Evolutionary conservation across 1,140 invertebrate species (phyloP).

Genomic region (Antheraea pernyi): DNA sequence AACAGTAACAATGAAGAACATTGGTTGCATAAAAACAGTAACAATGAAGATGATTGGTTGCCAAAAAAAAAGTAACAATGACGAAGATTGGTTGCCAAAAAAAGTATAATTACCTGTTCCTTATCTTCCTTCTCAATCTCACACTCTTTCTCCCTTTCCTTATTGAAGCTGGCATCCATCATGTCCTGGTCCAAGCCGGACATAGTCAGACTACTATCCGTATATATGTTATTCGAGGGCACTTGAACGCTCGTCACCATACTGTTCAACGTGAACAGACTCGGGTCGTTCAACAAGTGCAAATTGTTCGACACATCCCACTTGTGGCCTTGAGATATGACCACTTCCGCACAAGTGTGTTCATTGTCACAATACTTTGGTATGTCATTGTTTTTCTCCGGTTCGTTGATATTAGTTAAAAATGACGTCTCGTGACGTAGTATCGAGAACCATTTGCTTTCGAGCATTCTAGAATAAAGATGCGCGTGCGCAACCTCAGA

Average conservation of each 20-base stretch:
- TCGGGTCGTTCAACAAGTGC: slow-evolving; percentile 79
- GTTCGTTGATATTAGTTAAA: slow-evolving; percentile 51
- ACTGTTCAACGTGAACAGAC: slow-evolving; percentile 76
- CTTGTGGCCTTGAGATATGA: slow-evolving; percentile 79
- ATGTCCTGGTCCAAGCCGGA: slow-evolving; percentile 80
- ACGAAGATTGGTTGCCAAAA: too few species aligned
- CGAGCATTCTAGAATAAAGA: slow-evolving; percentile 63
- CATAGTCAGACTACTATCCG: slow-evolving; percentile 79
- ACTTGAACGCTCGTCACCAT: slow-evolving; percentile 73
- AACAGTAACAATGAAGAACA: too few species aligned
- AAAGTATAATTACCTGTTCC: slow-evolving; percentile 42
- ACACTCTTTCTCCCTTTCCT: slow-evolving; percentile 26
- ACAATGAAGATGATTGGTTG: too few species aligned
- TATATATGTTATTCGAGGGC: slow-evolving; percentile 60
- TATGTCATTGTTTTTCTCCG: slow-evolving; percentile 36
- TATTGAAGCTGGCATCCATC: slow-evolving; percentile 72
- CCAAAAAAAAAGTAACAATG: too few species aligned
- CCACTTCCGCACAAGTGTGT: slow-evolving; percentile 72
- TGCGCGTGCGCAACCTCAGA: slow-evolving; percentile 51
- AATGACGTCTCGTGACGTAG: slow-evolving; percentile 72
- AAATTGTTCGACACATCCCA: slow-evolving; percentile 82
- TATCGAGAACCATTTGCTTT: slow-evolving; percentile 81
- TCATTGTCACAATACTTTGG: slow-evolving; percentile 62
- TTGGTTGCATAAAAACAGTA: too few species aligned
- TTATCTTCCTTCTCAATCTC: slow-evolving; percentile 53